Conservation (phyloP, 2,888 invertebrate species). For the Eristalinus aeneus region DNA sequence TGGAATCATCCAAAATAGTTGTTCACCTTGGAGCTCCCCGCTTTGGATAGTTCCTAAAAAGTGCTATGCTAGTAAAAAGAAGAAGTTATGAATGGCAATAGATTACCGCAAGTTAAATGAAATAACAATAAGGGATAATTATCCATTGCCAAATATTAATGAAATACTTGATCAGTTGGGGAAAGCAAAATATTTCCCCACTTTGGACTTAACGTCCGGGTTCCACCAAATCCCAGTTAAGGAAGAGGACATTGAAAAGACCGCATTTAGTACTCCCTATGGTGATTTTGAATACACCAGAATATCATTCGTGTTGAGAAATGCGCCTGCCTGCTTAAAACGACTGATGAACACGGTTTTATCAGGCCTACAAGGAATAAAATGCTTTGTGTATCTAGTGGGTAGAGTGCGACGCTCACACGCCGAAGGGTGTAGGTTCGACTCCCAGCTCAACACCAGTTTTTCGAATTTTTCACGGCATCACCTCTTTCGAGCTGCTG, state of each 20-base stretch:
- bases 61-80: not conserved
- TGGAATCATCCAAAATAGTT: not conserved
- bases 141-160: slow-evolving; percentile 10
- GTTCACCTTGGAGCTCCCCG: slow-evolving; percentile 12
- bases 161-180: slow-evolving; percentile 10
- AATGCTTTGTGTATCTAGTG: too few relatives aligned
- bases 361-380: too few relatives aligned
- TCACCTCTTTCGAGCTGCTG: too few relatives aligned
- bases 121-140: not conserved
- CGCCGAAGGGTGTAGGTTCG: too few relatives aligned
- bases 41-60: slow-evolving; percentile 15
- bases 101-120: slow-evolving; percentile 16
- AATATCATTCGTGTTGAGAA: slow-evolving; percentile 10
- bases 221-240: too few relatives aligned
- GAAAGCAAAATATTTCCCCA: slow-evolving; percentile 15
- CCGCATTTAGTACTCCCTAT: not conserved
- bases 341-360: too few relatives aligned
- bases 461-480: too few relatives aligned
- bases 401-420: too few relatives aligned
- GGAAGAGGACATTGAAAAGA: slow-evolving; percentile 2
- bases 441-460: too few relatives aligned
- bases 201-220: slow-evolving; percentile 7
- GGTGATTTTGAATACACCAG: slow-evolving; percentile 14
- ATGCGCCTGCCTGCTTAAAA: not conserved
- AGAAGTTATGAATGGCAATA: not conserved